Percentiles rank a stretch among this genome's conserved stretches.
These are phyloP conservation scores for Lethocerus indicus DNA, from an alignment of 1,140 invertebrate species.

Conservation along the genomic window DNA sequence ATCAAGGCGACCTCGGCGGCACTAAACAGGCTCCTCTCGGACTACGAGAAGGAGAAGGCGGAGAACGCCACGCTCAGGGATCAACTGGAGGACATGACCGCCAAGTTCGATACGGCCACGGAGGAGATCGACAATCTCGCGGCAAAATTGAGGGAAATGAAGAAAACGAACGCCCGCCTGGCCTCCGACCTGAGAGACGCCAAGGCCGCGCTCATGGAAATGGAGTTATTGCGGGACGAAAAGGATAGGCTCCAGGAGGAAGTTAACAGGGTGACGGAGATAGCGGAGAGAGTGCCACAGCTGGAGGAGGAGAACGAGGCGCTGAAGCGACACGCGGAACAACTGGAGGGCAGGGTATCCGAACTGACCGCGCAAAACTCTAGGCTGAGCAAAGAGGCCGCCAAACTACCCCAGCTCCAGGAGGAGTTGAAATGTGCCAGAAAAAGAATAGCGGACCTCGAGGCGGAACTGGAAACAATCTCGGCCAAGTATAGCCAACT, in stretches of 20 bases:
- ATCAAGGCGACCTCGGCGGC: not conserved
- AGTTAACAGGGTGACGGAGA: no score
- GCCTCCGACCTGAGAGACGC: not conserved
- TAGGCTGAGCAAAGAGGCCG: not conserved
- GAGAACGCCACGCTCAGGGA: slow-evolving; percentile 1
- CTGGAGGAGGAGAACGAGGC: no score
- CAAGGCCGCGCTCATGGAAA: not conserved
- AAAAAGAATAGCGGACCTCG: no score
- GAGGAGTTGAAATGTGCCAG: not conserved
- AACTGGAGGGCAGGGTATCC: no score
- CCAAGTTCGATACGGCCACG: not conserved
- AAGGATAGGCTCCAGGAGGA: no score
- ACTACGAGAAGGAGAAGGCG: slow-evolving; percentile 3
- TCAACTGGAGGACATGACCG: not conserved
- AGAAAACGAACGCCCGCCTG: not conserved
- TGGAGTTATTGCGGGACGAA: no score
- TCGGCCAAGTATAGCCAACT: no score
- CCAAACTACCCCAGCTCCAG: no score
- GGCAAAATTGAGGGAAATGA: not conserved
- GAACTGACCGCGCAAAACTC: no score
- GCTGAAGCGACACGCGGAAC: no score
- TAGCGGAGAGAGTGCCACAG: no score
- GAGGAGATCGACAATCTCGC: slow-evolving; percentile 8
- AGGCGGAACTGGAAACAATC: no score
- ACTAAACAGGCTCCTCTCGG: not conserved